Evolutionary conservation across 2,888 invertebrate genomes (phyloP).

Genomic region (Liodrosophila aerea): DNA sequence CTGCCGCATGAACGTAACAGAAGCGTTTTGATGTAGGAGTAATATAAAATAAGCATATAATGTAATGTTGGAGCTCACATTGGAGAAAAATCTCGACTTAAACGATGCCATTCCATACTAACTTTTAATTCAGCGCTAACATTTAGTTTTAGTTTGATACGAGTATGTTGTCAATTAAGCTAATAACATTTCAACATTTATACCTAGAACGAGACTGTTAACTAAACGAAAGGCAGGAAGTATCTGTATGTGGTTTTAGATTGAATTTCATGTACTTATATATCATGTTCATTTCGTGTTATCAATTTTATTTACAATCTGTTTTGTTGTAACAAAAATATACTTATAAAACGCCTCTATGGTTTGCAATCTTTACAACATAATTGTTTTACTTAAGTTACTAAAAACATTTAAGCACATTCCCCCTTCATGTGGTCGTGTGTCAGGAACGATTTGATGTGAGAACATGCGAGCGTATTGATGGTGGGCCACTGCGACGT

Average conservation of each 20-base stretch:
- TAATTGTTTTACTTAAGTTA: constrained; percentile 29
- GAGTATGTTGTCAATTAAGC: constrained; percentile 61
- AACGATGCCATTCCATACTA: constrained; percentile 72
- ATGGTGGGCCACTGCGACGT: constrained; percentile 89
- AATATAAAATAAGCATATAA: constrained; percentile 36
- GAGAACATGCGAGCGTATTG: constrained; percentile 83
- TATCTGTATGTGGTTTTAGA: constrained; percentile 11
- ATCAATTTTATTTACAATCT: constrained; percentile 64
- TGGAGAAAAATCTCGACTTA: constrained; percentile 48
- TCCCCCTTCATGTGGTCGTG: background rate
- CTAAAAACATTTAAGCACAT: constrained; percentile 14
- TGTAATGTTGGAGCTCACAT: constrained; percentile 37
- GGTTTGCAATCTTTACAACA: constrained; percentile 29
- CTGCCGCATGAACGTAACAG: background rate
- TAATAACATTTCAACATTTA: constrained; percentile 14
- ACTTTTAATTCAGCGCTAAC: constrained; percentile 28
- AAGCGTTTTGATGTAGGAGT: constrained; percentile 7
- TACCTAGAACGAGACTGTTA: constrained; percentile 58
- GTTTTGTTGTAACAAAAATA: constrained; percentile 48
- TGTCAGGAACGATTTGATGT: constrained; percentile 76
- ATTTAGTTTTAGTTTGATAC: constrained; percentile 8
- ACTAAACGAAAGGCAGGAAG: constrained; percentile 10
- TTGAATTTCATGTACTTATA: constrained; percentile 55
- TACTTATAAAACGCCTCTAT: constrained; percentile 35
- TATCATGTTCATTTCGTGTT: constrained; percentile 27